phyloP scores from a whole-genome alignment of 1,140 invertebrate species.

The Diploscapter pachys region DNA sequence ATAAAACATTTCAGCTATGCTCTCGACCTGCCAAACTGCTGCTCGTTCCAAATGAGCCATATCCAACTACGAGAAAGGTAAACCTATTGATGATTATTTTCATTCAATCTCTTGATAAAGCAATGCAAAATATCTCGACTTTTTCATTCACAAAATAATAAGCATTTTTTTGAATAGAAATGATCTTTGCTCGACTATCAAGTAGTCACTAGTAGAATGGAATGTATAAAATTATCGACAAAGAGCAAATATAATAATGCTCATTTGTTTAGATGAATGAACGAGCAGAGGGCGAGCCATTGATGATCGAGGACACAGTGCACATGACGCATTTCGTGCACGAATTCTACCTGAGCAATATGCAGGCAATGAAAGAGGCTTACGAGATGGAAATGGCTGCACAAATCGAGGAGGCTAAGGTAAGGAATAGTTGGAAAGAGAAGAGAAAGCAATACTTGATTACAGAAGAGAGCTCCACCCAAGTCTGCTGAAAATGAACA shows the following conservation, averaged over 20 bases:
- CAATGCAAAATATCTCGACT: too few species aligned
- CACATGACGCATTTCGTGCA: conserved; percentile 55
- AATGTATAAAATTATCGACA: too few species aligned
- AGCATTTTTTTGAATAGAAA: too few species aligned
- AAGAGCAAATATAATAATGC: too few species aligned
- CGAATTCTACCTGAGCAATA: conserved; percentile 54
- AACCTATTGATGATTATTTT: too few species aligned
- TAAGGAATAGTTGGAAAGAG: background rate
- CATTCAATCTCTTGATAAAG: too few species aligned
- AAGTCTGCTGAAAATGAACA: too few species aligned
- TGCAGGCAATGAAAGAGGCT: conserved; percentile 39
- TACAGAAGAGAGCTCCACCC: too few species aligned
- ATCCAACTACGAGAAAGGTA: conserved; percentile 41
- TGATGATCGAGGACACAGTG: conserved; percentile 50
- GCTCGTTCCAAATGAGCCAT: conserved; percentile 50
- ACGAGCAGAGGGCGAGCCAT: conserved; percentile 18
- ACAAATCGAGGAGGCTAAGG: conserved; percentile 5
- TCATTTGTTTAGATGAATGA: conserved; percentile 1
- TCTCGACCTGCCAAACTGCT: conserved; percentile 42
- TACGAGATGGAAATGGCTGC: conserved; percentile 39
- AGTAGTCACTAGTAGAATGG: too few species aligned
- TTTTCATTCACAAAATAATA: too few species aligned
- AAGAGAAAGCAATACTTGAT: too few species aligned
- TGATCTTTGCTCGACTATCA: too few species aligned
- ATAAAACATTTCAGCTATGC: conserved; percentile 35